phyloP scores from a whole-genome alignment of 2,113 vertebrate genomes.

The Pyxicephalus adspersus region DNA sequence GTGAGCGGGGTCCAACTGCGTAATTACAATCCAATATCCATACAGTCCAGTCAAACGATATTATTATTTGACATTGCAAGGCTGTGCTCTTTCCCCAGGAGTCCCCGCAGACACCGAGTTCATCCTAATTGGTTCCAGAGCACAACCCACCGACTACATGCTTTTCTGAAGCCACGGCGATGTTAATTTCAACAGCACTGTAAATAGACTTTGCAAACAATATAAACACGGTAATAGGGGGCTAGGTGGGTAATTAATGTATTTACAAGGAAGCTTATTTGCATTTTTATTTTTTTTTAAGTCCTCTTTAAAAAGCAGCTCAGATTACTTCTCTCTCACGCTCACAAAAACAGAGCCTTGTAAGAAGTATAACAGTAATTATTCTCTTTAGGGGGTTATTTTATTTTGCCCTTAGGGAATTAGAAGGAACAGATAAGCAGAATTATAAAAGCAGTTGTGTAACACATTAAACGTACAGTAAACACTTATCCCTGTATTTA shows the following conservation, averaged over 20 bases:
- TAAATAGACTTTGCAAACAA: constrained; percentile 94
- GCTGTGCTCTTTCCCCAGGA: constrained; percentile 77
- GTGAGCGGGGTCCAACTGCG: constrained; percentile 65
- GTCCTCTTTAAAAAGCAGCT: constrained; percentile 87
- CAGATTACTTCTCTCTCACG: constrained; percentile 75
- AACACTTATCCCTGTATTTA: constrained; percentile 83
- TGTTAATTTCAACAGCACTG: constrained; percentile 88
- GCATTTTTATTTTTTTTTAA: constrained; percentile 85
- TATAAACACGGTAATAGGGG: constrained; percentile 95
- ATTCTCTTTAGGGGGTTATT: constrained; percentile 89
- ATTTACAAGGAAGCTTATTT: constrained; percentile 98
- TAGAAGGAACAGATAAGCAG: constrained; percentile 95
- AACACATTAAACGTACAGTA: constrained; percentile 85
- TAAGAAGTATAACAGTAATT: constrained; percentile 83
- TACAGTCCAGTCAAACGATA: constrained; percentile 69
- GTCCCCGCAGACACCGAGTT: constrained; percentile 81
- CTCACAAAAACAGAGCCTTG: constrained; percentile 79
- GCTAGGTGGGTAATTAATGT: constrained; percentile 96
- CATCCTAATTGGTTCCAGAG: constrained; percentile 98
- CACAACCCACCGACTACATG: constrained; percentile 84
- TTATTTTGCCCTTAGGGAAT: constrained; percentile 86
- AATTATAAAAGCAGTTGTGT: constrained; percentile 98
- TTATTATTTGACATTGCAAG: constrained; percentile 85
- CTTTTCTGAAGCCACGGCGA: constrained; percentile 79
- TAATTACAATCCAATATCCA: constrained; percentile 73